Conservation (phyloP, 1,140 invertebrate genomes). For the Periplaneta americana region DNA sequence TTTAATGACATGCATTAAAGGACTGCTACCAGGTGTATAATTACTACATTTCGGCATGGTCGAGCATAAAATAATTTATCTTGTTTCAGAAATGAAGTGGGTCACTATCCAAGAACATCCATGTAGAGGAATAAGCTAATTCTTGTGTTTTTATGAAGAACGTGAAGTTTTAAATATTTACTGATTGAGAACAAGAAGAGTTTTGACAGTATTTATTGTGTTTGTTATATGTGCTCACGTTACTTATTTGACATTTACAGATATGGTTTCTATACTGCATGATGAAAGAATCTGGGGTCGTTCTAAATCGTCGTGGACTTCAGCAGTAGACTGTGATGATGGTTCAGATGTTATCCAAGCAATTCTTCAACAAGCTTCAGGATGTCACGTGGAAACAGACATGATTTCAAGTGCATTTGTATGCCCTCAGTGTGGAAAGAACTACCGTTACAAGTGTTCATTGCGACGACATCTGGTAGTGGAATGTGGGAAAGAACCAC, state of each 20-base stretch:
- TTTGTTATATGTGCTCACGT: not conserved
- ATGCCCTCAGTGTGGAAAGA: conserved; percentile 23
- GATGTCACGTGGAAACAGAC: not conserved
- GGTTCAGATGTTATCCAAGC: not conserved
- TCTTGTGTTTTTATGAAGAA: no score
- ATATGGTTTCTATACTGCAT: not conserved
- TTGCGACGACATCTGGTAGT: conserved; percentile 37
- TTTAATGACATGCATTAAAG: no score
- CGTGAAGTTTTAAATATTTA: no score
- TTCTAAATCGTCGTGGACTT: not conserved
- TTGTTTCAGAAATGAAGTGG: no score
- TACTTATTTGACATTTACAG: not conserved
- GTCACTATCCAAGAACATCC: no score
- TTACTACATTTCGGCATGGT: no score
- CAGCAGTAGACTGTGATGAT: not conserved
- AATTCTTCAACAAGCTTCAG: not conserved
- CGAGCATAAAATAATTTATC: no score
- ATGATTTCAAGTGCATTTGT: not conserved
- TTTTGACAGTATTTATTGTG: no score
- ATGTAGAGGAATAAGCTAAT: no score
- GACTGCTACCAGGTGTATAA: no score
- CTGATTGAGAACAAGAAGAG: no score
- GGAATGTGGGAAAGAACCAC: conserved; percentile 13
- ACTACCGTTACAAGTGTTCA: conserved; percentile 2
- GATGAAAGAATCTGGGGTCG: not conserved